phyloP scores from a whole-genome alignment of 1,140 invertebrate genomes.

The Argopecten irradians region DNA sequence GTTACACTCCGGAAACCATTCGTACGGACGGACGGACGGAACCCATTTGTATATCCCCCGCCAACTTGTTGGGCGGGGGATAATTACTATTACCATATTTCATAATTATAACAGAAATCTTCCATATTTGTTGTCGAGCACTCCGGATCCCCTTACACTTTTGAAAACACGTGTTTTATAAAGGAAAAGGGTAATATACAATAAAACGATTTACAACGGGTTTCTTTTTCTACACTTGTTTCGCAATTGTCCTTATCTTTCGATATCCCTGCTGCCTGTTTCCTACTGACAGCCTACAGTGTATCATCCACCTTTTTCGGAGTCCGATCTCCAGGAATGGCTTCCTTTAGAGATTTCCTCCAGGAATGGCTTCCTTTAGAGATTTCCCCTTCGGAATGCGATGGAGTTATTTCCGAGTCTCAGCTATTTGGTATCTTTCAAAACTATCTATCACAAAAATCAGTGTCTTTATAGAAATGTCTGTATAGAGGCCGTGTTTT shows the following conservation, averaged over 20 bases:
- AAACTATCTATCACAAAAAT: slow-evolving; percentile 39
- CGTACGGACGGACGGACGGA: no score
- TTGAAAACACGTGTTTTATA: not conserved
- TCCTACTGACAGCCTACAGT: not conserved
- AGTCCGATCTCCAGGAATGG: not conserved
- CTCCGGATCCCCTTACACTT: not conserved
- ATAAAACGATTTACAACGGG: not conserved
- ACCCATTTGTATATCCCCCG: no score
- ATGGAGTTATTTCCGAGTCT: not conserved
- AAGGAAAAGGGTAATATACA: not conserved
- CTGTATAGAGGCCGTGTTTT: slow-evolving; percentile 95
- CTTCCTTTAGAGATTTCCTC: slow-evolving; percentile 43
- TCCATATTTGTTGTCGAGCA: no score
- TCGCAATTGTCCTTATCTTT: not conserved
- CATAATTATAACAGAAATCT: no score
- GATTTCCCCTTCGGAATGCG: not conserved
- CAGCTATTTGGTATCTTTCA: not conserved
- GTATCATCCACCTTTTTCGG: not conserved
- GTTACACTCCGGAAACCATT: no score
- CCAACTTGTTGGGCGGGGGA: no score
- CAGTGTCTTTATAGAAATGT: slow-evolving; percentile 95
- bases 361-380: not conserved
- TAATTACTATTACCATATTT: no score
- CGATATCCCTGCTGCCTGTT: not conserved
- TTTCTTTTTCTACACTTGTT: not conserved